phyloP scores from a whole-genome alignment of 2,113 vertebrate genomes.

The Upupa epops region DNA sequence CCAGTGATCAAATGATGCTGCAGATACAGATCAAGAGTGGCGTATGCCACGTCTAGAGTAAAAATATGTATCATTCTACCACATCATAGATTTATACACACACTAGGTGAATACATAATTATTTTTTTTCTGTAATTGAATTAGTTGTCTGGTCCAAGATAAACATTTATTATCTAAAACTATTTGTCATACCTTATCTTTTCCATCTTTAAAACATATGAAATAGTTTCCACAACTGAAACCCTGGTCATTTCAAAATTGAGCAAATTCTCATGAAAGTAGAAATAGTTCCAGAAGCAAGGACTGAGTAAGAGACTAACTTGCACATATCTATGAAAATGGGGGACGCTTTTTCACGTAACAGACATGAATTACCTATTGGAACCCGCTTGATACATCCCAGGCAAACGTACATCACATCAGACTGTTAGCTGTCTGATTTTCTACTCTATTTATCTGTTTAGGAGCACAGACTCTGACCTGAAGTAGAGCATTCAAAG shows the following conservation, averaged over 20 bases:
- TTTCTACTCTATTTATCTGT: neutral
- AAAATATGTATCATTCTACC: neutral
- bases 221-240: neutral
- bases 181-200: neutral
- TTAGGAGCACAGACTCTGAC: neutral
- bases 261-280: fast-evolving
- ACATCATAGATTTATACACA: neutral
- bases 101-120: neutral
- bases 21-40: neutral
- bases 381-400: neutral
- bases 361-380: neutral
- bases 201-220: neutral
- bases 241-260: neutral
- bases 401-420: neutral
- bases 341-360: neutral
- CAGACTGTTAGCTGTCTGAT: neutral
- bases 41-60: neutral
- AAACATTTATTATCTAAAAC: neutral
- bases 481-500: neutral
- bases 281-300: neutral
- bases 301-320: neutral
- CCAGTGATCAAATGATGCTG: neutral
- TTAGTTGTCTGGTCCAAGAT: neutral
- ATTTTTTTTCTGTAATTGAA: neutral
- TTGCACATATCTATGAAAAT: neutral